Evolutionary conservation across 2,113 vertebrate genomes (phyloP).

Genomic region (Pelvicachromis taeniatus): DNA sequence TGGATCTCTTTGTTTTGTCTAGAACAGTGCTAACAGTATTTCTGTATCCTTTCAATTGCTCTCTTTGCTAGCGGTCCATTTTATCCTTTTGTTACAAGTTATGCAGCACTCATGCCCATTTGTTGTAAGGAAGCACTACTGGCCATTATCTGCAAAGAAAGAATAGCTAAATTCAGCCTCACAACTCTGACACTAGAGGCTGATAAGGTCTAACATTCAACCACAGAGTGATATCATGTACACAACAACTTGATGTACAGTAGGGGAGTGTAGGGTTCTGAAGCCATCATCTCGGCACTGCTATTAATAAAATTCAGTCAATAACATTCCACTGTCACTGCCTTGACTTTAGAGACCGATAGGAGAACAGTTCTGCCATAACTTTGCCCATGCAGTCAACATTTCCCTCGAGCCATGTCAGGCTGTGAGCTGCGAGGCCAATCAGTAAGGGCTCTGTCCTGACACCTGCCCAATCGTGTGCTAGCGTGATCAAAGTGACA

Average conservation of each 20-base stretch:
- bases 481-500: constrained; percentile 56
- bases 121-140: not conserved
- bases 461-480: constrained; percentile 38
- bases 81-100: not conserved
- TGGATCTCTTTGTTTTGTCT: not conserved
- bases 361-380: constrained; percentile 23
- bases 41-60: not conserved
- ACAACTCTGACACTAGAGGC: not conserved
- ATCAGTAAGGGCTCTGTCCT: constrained; percentile 33
- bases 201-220: not conserved
- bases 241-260: constrained; percentile 6
- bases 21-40: not conserved
- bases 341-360: constrained; percentile 6
- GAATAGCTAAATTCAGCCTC: not conserved
- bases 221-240: not conserved
- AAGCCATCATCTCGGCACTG: constrained; percentile 14
- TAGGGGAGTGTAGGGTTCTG: not conserved
- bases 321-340: constrained; percentile 17
- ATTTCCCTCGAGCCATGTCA: constrained; percentile 46
- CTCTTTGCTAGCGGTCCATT: not conserved
- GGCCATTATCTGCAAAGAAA: not conserved
- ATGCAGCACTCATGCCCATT: not conserved
- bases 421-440: constrained; percentile 22
- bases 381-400: constrained; percentile 32
- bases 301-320: constrained; percentile 45